phyloP scores from a whole-genome alignment of 2,797 vertebrate genomes.

The Rhinatrema bivittatum region DNA sequence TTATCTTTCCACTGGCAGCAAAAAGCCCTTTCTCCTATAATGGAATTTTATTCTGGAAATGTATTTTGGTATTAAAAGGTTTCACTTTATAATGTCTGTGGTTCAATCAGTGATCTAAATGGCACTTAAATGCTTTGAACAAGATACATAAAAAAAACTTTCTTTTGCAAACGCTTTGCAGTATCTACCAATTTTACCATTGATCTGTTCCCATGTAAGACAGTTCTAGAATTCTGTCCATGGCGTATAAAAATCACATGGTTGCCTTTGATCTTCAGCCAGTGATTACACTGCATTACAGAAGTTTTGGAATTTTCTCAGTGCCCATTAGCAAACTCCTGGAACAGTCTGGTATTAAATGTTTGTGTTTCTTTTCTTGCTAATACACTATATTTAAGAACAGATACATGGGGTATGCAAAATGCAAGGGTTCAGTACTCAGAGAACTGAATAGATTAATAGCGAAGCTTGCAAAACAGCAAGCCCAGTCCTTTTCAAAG shows the following conservation, averaged over 20 bases:
- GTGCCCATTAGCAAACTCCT: slow-evolving; percentile 29
- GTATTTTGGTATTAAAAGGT: slow-evolving; percentile 67
- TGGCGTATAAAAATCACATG: slow-evolving; percentile 34
- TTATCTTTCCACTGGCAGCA: slow-evolving; percentile 54
- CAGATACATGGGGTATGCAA: too few species aligned
- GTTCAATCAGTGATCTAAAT: slow-evolving; percentile 71
- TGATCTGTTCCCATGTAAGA: slow-evolving; percentile 54
- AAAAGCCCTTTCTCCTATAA: slow-evolving; percentile 56
- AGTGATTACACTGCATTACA: slow-evolving; percentile 34
- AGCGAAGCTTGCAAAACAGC: too few species aligned
- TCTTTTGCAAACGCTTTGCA: slow-evolving; percentile 58
- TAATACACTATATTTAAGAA: slow-evolving; percentile 25
- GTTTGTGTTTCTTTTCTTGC: slow-evolving; percentile 20
- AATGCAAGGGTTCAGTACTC: too few species aligned
- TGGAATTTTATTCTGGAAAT: slow-evolving; percentile 62
- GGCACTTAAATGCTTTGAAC: slow-evolving; percentile 68
- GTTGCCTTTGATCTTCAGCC: slow-evolving; percentile 42
- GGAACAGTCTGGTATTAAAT: slow-evolving; percentile 29
- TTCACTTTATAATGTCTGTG: slow-evolving; percentile 63
- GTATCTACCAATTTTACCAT: slow-evolving; percentile 56
- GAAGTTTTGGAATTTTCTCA: slow-evolving; percentile 30
- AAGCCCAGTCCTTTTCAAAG: too few species aligned
- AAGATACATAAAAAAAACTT: slow-evolving; percentile 63
- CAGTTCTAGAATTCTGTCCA: slow-evolving; percentile 46
- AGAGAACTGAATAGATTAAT: too few species aligned